Evolutionary conservation across 2,113 vertebrate species (phyloP), one percentile per base, ranked within the genome.

Genomic region (Epinephelus cyanopodus): DNA sequence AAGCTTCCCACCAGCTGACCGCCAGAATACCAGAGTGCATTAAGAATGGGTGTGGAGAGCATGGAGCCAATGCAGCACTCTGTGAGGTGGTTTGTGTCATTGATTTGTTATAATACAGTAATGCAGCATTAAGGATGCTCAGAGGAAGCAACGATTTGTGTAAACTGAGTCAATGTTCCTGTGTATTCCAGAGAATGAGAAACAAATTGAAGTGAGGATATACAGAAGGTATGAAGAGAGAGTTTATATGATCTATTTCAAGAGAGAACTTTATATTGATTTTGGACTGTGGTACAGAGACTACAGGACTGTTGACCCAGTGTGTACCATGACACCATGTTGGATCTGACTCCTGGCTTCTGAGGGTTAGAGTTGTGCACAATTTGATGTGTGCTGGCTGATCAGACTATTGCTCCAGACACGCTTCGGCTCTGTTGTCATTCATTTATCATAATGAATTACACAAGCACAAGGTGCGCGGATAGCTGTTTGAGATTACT

Each of bases 261-360:
- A 80, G 86, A 82, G 54, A 82, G 42, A 78, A 52, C 57, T 45
- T 71, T 39, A 62, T 73, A 90, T 89, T 88, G 88, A 89, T 89
- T 89, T 80, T 85, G 53, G 48, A 58, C 71, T 63, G 73, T 23
- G 13, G 77, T 57, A 77, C 62, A 45, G 65, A 62, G 15, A 50
- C 54, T 74, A 67, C 57, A 79, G 60, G 62, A 87, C 64, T 81
- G 67, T 83, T 85, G 80, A 87, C 67, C 65, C 81, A 70, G 74
- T 84, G 74, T 76, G 53, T 60, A 53, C 50, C 47, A 57, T 60
- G 63, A 64, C 57, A 79, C 25, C 11, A 65, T 67, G 56, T 54
- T 75, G 71, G 70, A 74, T 17, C 15, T 71, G 70, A 70, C 48
- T 6, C 67, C 25, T 73, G 25, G 61, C 29, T 57, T 19, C 56